Evolutionary conservation across 2,113 vertebrate genomes (phyloP), one percentile per base, ranked within the genome.

Genomic region (Aegotheles bennettii): DNA sequence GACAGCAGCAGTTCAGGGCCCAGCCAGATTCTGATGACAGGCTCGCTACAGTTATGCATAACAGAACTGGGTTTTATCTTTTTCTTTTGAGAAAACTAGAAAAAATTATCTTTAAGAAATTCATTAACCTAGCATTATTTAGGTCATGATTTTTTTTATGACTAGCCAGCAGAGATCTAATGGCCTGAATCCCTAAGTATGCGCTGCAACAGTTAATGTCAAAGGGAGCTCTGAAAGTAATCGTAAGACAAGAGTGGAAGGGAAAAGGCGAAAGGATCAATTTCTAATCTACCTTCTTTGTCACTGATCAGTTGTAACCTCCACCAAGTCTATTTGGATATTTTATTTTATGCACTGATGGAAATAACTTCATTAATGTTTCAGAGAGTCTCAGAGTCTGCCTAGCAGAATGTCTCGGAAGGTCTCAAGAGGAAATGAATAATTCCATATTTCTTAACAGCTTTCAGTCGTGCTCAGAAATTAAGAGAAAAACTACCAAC

Each of bases 351-450:
- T 59, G 51, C 33, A 35, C 4, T 74, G 31, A 50, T 64, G 51
- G 79, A 94, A 93, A 77, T 60, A 88, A 57, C 53, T 77, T 81
- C 80, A 76, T 85, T 86, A 74, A 70, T 80, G n/a, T 90, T 90
- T 94, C 48, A 57, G n/a, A 67, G 21, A 64, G 26, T 64, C 57
- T 87, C 51, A 60, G 11, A 61, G 19, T n/a, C 61, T 91, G 45
- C n/a, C n/a, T 76, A 61, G 29, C 53, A 76, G 74, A 93, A 57
- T 48, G 31, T 64, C 69, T 84, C 76, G 35, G 61, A 95, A 85
- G 14, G 54, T 89, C 75, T 73, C 78, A 83, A 85, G 93, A 90
- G 71, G 24, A 96, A 81, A 91, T 75, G 0, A 95, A 56, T 91
- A 89, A 80, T 93, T 91, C 51, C 23, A 3, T 64, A 45, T 75